A percentile compares a stretch with the other conserved stretches of the same genome.
Conservation (phyloP, 2,113 vertebrate species). For the Pelodiscus sinensis region DNA sequence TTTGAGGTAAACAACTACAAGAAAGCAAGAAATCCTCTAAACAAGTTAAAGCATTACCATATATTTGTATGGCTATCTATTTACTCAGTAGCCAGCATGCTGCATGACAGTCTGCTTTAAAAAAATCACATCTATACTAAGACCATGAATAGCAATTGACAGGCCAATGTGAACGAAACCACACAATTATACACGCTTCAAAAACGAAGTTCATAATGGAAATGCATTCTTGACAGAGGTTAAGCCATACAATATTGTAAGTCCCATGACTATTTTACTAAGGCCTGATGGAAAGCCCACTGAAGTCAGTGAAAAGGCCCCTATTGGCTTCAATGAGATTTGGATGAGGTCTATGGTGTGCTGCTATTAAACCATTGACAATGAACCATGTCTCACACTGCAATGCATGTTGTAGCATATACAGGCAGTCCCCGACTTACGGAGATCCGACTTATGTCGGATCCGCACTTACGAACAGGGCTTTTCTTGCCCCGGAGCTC, state of each 20-base stretch:
- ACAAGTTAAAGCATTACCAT: neutral
- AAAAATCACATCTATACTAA: slow-evolving; percentile 11
- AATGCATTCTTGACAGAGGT: slow-evolving; percentile 26
- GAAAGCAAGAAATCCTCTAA: neutral
- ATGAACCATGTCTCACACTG: neutral
- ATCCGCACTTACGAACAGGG: no score
- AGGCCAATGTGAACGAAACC: neutral
- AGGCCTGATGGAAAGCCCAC: neutral
- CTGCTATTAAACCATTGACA: neutral
- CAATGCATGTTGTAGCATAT: neutral
- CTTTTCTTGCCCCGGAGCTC: no score
- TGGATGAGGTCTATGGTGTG: neutral
- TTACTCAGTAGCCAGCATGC: slow-evolving; percentile 21
- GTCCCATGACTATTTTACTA: accelerated
- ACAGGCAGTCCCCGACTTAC: no score
- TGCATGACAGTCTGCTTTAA: slow-evolving; percentile 22
- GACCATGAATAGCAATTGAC: neutral
- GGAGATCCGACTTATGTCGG: no score
- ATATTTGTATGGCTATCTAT: neutral
- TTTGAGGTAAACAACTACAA: no score
- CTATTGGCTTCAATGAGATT: neutral
- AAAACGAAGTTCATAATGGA: slow-evolving; percentile 22
- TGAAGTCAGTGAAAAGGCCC: neutral
- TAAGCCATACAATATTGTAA: neutral
- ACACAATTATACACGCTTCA: neutral